Conservation (phyloP, 2,888 invertebrate genomes). For the Pollenia griseotomentosa region DNA sequence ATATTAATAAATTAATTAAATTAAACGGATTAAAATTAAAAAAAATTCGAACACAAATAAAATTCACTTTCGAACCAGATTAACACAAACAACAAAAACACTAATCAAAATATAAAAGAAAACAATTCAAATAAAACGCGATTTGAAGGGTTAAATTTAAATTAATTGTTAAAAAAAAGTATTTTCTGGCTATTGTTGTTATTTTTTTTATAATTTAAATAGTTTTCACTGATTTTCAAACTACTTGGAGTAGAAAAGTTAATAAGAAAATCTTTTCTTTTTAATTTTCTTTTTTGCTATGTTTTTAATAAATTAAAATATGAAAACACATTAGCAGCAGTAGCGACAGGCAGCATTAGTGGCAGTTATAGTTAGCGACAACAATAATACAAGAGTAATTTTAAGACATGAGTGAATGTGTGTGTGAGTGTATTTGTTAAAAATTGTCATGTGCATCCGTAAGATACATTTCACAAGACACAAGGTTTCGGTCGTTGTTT, state of each 20-base stretch:
- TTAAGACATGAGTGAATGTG: not conserved
- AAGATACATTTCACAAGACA: constrained; percentile 74
- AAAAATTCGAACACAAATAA: not conserved
- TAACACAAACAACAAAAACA: not conserved
- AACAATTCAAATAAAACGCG: constrained; percentile 10
- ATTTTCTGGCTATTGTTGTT: not conserved
- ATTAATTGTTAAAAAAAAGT: not conserved
- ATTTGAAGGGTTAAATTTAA: not conserved
- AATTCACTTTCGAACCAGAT: constrained; percentile 48
- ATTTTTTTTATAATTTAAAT: not conserved
- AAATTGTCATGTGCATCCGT: constrained; percentile 75
- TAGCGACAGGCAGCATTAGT: not conserved
- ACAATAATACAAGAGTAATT: constrained; percentile 6
- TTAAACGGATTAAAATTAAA: not conserved
- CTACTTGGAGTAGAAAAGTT: not conserved
- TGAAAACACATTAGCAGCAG: constrained; percentile 28
- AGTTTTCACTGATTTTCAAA: constrained; percentile 50
- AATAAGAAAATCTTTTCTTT: constrained; percentile 6
- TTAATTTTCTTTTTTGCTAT: constrained; percentile 7
- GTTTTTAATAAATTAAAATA: constrained; percentile 28
- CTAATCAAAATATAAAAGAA: constrained; percentile 9
- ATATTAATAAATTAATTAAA: constrained; percentile 37
- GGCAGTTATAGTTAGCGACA: constrained; percentile 1
- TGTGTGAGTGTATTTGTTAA: constrained; percentile 40
- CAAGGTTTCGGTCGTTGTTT: constrained; percentile 73